These are phyloP conservation scores for Drosophila barbarae DNA, from an alignment of 2,888 invertebrate species.

Conservation along the genomic window DNA sequence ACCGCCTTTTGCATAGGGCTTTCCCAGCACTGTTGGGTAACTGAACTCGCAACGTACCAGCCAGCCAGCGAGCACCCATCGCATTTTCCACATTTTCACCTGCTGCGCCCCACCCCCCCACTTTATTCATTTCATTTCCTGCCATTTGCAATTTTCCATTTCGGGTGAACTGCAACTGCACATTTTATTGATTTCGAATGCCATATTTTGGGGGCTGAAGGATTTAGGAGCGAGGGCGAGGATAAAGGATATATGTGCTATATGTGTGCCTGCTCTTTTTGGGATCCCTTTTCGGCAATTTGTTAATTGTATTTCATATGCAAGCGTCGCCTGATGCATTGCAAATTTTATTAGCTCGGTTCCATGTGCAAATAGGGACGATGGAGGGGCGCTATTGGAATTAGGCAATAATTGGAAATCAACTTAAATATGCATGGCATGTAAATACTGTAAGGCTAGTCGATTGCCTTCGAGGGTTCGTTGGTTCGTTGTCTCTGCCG, in stretches of 20 bases:
- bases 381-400: slow-evolving; percentile 12
- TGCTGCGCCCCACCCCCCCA: slow-evolving; percentile 2
- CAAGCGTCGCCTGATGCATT: slow-evolving; percentile 43
- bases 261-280: slow-evolving; percentile 4
- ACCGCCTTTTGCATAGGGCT: not conserved
- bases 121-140: slow-evolving; percentile 43
- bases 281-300: slow-evolving; percentile 37
- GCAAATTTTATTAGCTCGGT: slow-evolving; percentile 49
- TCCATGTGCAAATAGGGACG: slow-evolving; percentile 21
- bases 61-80: too few relatives aligned
- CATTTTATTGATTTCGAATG: slow-evolving; percentile 41
- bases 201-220: slow-evolving; percentile 19
- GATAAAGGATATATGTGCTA: not conserved
- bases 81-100: slow-evolving; percentile 1
- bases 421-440: slow-evolving; percentile 66
- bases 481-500: not conserved
- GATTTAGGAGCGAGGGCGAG: slow-evolving; percentile 1
- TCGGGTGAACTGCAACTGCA: slow-evolving; percentile 35
- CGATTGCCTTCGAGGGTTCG: slow-evolving; percentile 32
- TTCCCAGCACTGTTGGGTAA: slow-evolving; percentile 17
- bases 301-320: slow-evolving; percentile 61
- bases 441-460: slow-evolving; percentile 47
- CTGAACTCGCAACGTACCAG: slow-evolving; percentile 20
- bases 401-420: slow-evolving; percentile 67
- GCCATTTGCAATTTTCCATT: slow-evolving; percentile 43